Conservation (phyloP, 1,140 invertebrate genomes). For the Musca vetustissima region DNA sequence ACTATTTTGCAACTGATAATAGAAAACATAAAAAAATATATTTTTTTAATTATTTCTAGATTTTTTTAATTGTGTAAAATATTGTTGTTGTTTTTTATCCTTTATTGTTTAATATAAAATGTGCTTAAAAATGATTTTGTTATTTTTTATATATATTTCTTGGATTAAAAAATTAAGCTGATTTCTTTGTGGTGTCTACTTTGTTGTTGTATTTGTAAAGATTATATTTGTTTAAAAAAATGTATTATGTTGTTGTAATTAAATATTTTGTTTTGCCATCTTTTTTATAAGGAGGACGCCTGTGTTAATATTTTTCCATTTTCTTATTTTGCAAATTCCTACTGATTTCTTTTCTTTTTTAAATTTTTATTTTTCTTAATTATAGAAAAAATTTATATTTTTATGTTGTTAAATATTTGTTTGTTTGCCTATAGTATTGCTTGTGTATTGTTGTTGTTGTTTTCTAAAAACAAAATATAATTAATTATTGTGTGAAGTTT, state of each 20-base stretch:
- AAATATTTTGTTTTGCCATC: background rate
- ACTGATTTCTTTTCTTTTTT: background rate
- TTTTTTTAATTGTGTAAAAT: too few relatives aligned
- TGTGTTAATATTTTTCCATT: too few relatives aligned
- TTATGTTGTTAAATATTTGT: conserved; percentile 8
- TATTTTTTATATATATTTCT: background rate
- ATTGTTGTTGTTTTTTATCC: too few relatives aligned
- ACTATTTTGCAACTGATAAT: conserved; percentile 13
- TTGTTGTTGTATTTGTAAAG: background rate
- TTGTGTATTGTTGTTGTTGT: conserved; percentile 12
- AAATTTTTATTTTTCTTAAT: background rate
- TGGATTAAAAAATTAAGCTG: conserved; percentile 5
- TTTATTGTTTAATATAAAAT: background rate
- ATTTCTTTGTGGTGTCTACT: background rate
- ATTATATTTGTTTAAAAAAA: conserved; percentile 11
- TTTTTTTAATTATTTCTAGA: too few relatives aligned
- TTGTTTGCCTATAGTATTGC: conserved; percentile 16
- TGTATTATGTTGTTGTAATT: conserved; percentile 6
- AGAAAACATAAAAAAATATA: background rate
- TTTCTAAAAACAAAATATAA: background rate
- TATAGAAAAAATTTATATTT: conserved; percentile 9
- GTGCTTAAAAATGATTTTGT: background rate
- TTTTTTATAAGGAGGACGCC: too few relatives aligned
- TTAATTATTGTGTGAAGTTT: too few relatives aligned
- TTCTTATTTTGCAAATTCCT: too few relatives aligned